Conservation (phyloP, 2,797 vertebrate species). For the Simalia tracyae region DNA sequence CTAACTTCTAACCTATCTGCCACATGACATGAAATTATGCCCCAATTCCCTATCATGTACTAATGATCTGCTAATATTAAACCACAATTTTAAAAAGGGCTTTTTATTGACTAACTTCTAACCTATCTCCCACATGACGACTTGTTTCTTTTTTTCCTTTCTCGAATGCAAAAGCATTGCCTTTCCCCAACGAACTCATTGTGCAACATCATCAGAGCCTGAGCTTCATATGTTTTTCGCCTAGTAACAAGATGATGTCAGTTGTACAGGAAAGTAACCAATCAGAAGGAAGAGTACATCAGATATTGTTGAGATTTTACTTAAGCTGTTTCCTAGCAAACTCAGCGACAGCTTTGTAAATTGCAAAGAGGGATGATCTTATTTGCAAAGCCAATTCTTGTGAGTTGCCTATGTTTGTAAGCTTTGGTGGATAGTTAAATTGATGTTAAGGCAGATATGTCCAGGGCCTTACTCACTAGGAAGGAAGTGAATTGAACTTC, state of each 20-base stretch:
- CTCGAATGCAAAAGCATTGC: not conserved
- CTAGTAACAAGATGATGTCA: constrained; percentile 74
- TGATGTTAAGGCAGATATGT: not conserved
- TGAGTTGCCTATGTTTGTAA: not conserved
- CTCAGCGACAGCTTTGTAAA: constrained; percentile 49
- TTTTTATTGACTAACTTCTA: not conserved
- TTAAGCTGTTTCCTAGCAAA: constrained; percentile 65
- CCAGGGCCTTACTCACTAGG: not conserved
- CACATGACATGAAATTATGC: not conserved
- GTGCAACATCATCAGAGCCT: constrained; percentile 37
- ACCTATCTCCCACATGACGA: not conserved
- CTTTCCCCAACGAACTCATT: constrained; percentile 24
- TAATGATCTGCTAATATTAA: not conserved
- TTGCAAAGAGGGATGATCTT: constrained; percentile 11
- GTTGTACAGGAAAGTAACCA: constrained; percentile 58
- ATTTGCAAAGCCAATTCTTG: not conserved
- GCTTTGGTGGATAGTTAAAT: not conserved
- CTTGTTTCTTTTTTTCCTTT: not conserved
- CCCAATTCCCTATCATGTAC: not conserved
- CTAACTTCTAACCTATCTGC: not conserved
- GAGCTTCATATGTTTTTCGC: constrained; percentile 62
- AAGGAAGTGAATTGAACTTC: not conserved
- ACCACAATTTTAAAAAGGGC: not conserved
- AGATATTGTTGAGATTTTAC: constrained; percentile 52
- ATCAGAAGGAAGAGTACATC: constrained; percentile 60